Base-by-base conservation (phyloP, 2,888 invertebrate genomes). In the Agrotis exclamationis region DNA sequence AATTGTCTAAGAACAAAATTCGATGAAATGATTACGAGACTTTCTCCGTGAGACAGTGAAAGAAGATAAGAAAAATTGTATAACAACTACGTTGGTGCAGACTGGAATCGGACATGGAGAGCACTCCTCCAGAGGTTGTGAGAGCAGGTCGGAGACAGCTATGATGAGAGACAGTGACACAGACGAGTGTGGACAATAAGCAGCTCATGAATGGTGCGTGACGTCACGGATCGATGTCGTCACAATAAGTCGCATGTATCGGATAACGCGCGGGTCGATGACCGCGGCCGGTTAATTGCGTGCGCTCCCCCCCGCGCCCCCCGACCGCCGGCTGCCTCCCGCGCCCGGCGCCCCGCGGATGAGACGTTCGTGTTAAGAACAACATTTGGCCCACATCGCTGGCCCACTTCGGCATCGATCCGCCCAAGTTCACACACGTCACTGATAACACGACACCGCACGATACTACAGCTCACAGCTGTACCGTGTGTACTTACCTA, bases 251-350 rank as follows among this genome's bases (percentile, higher is more conserved):
- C 86, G 83, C 84, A 87, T 84, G 86, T 83, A 82, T 84, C 76
- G 82, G 80, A 85, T 87, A 85, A 88, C 87, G 86, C 74, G 82
- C 82, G 84, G 94, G 94, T 95, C 92, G 90, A 89, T 88, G 95
- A 93, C 94, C 94, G 92, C 90, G 90, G 89, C 88, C 87, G 91
- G 93, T 90, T 95, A 95, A 95, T 95, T 95, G 93, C 90, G 91
- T 70, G 64, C 73, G 80, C 76, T 67, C 74, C 14, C 9, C 33
- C 3, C 1, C 18, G 60, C 72, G 72, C 60, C 63, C 64, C 56
- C 63, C 68, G 33, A 39, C 11, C 69, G n/a, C 66, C 51, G 50
- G 68, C 67, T 39, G 58, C 39, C 64, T 24, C 18, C 28, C 58
- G n/a, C 80, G 33, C 48, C 69, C 51, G 62, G 54, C 60, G 63